Base-by-base conservation (phyloP, 2,113 vertebrate genomes). In the Sinocyclocheilus grahami region DNA sequence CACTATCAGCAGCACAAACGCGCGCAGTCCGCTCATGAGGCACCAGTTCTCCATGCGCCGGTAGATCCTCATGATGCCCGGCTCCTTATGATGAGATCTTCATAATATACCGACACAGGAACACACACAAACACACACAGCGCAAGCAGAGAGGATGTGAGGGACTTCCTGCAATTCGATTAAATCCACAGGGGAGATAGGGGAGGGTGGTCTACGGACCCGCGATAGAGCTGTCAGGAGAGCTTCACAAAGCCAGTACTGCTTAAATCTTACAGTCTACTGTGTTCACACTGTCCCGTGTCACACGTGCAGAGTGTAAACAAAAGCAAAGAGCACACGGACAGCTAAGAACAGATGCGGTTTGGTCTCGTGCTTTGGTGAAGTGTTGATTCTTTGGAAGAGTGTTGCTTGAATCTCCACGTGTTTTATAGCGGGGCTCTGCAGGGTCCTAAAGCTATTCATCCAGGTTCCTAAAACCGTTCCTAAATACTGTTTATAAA, bases 151-250 rank as follows among this genome's bases (percentile, higher is more conserved):
- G 94, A 95, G 94, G 94, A 93, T 93, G 93, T 92, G 93, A 91
- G 94, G 92, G 92, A 87, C 91, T 92, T 95, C 94, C 95, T 95
- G 94, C 93, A 88, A 86, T 90, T 90, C 92, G 93, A 92, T 91
- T 93, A 85, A 92, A 93, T 93, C 92, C 91, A 90, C 92, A 92
- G 90, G 78, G 85, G 33, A 78, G 48, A 58, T 3, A 85, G 51
- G 60, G 85, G 71, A 62, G 71, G 77, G 27, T 58, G 53, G 51
- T 72, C 65, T 67, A 37, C 53, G 27, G 42, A 51, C 42, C 46
- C 12, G 22, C 20, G 30, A 75, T 5, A 24, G 72, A 48, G 39
- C 37, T 51, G 22, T 77, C 74, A 27, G 46, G 24, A n/a, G 14
- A 77, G 53, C 46, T 77, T 77, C 53, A 77, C 39, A 76, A 27